Base-by-base conservation (phyloP, 2,888 invertebrate species). In the Bombyx huttoni region DNA sequence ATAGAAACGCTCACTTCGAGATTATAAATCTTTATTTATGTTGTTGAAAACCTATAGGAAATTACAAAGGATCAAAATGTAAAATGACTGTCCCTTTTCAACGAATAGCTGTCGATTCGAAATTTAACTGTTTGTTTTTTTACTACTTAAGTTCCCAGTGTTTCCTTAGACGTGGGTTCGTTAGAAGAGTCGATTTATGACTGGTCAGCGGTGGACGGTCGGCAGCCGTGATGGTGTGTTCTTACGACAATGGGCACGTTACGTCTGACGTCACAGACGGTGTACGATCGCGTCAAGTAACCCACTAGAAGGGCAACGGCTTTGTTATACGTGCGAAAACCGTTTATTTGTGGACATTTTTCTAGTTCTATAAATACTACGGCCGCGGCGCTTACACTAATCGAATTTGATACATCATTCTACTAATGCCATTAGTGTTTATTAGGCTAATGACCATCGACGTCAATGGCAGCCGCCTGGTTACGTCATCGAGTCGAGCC, bases 361-460 rank as follows among this genome's bases (percentile, higher is more conserved):
- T 40, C 9, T 40, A 12, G 40, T 40, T 40, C 40, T 40, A 40
- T 1, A 40, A 40, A 40, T 40, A 40, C 40, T 40, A 7, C 12
- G 12, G 12, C 1, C 6, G 9, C 7, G 40, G 24, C 24, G 24
- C 24, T 24, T 24, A 24, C 1, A 40, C 40, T 40, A 40, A 40
- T 40, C 40, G 40, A 40, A 40, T 40, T 40, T 40, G 40, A 40
- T 40, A 40, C 40, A 12, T 40, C 40, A 7, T 40, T 10, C 12
- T 46, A 45, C 24, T 52, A 45, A 52, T 40, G 40, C 48, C 35
- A 54, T 51, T 56, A 55, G 58, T 53, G 55, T 54, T 53, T 49
- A 56, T 53, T 53, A 52, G 59, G 59, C 50, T 54, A 56, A 55
- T 54, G 52, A 40, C 12, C 10, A 10, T 10, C 45, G 33, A 48